Evolutionary conservation across 2,113 vertebrate species (phyloP), one percentile per base, ranked within the genome.

Genomic region (Oncorhynchus tshawytscha): DNA sequence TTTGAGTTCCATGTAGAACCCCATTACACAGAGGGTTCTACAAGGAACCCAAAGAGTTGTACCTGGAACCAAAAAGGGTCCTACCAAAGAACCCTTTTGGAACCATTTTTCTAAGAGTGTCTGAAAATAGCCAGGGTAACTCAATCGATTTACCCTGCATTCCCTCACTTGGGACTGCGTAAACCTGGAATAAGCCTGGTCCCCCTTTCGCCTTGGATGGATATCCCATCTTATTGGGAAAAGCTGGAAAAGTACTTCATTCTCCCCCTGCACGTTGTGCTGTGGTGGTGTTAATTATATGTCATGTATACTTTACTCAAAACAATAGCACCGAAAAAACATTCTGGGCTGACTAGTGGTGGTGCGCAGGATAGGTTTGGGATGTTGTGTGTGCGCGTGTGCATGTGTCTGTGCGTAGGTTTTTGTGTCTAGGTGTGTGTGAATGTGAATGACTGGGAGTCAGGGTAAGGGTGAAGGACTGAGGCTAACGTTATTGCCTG

Each of bases 231-330:
- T 80, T 27, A 78, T 22, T 75, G 72, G 54, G 66, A 72, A 45
- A 79, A 69, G 25, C 79, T 86, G 84, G 87, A 86, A 88, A 88
- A 87, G n/a, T 34, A 74, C 77, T 86, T 87, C 20, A 72, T 75
- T 73, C 62, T 67, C 67, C 62, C 31, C 66, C 51, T 20, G 39
- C 31, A 60, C 4, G 16, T 20, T 18, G 15, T 15, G 45, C 70
- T 81, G 81, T 72, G 81, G 80, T 80, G 74, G 78, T 31, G 71
- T 67, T 76, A 60, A 86, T 83, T 75, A 11, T 45, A 81, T 82
- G 60, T 81, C 65, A 59, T 66, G 49, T 62, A 75, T 77, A 82
- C 72, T 77, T 49, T 62, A 76, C 65, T 82, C 80, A 84, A 79
- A 39, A 89, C 71, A 79, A 81, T 67, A 72, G 75, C 70, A 75